phyloP scores from a whole-genome alignment of 2,113 vertebrate species.

The Scolopax mira region DNA sequence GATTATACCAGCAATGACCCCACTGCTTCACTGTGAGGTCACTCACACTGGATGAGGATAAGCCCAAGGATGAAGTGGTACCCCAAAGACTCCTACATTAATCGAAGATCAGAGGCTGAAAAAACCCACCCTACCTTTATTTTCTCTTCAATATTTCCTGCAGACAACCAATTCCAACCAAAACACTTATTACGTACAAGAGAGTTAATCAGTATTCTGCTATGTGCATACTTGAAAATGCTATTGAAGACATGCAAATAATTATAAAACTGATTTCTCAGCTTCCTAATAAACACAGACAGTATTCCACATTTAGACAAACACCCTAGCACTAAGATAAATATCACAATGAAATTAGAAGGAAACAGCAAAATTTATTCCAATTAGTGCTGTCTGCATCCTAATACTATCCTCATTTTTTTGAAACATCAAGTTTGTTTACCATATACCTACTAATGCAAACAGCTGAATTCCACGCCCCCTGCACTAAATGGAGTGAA shows the following conservation, averaged over 20 bases:
- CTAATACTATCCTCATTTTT: not conserved
- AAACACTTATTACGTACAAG: not conserved
- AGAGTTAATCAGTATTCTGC: not conserved
- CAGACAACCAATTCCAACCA: not conserved
- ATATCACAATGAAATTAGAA: not conserved
- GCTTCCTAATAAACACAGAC: not conserved
- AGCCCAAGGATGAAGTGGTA: not conserved
- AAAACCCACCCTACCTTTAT: not conserved
- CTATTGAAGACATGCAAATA: not conserved
- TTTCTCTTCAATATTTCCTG: not conserved
- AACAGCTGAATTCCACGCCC: not conserved
- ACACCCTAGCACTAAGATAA: not conserved
- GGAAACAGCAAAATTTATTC: not conserved
- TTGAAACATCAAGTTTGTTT: not conserved
- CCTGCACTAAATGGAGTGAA: not conserved
- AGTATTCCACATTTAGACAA: not conserved
- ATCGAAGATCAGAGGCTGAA: not conserved
- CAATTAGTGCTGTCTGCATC: not conserved
- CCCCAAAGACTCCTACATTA: rapidly evolving
- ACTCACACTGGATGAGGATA: not conserved
- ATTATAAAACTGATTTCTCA: not conserved
- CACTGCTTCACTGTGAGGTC: no score
- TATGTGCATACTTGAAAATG: not conserved
- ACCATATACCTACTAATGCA: not conserved
- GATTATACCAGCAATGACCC: not conserved